These are phyloP conservation scores for Echeneis naucrates DNA, from an alignment of 2,797 vertebrate species.

Conservation along the genomic window DNA sequence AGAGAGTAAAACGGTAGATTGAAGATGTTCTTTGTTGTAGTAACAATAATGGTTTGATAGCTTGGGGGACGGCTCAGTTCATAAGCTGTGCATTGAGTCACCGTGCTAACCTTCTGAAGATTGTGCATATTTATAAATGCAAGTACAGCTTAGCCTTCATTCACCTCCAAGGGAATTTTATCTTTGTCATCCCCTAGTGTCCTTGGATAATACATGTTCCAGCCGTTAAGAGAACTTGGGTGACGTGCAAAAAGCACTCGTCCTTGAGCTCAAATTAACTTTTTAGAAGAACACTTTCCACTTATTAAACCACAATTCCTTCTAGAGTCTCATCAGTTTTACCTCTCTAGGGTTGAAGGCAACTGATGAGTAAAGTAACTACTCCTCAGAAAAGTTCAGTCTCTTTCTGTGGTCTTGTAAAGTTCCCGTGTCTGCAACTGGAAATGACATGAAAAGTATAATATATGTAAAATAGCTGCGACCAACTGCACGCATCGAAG, in stretches of 20 bases:
- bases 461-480: not conserved
- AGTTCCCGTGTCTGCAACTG: too few species aligned
- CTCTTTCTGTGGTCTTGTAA: not conserved
- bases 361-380: not conserved
- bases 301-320: not conserved
- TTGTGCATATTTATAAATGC: constrained; percentile 74
- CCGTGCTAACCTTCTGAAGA: constrained; percentile 12
- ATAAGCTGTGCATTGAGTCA: not conserved
- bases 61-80: constrained; percentile 4
- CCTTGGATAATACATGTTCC: not conserved
- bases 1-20: constrained; percentile 6
- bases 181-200: not conserved
- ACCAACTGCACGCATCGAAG: not conserved
- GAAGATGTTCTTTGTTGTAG: constrained; percentile 15
- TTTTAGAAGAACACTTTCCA: not conserved
- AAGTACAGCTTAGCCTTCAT: constrained; percentile 47
- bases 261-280: too few species aligned
- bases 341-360: not conserved
- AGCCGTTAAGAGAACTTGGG: not conserved
- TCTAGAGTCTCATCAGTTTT: not conserved
- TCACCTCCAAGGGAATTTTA: constrained; percentile 23
- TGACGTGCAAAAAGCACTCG: not conserved
- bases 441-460: not conserved
- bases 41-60: constrained; percentile 18
- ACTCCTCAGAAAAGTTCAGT: not conserved